phyloP scores from a whole-genome alignment of 1,140 invertebrate genomes.

The Nautilus pompilius region DNA sequence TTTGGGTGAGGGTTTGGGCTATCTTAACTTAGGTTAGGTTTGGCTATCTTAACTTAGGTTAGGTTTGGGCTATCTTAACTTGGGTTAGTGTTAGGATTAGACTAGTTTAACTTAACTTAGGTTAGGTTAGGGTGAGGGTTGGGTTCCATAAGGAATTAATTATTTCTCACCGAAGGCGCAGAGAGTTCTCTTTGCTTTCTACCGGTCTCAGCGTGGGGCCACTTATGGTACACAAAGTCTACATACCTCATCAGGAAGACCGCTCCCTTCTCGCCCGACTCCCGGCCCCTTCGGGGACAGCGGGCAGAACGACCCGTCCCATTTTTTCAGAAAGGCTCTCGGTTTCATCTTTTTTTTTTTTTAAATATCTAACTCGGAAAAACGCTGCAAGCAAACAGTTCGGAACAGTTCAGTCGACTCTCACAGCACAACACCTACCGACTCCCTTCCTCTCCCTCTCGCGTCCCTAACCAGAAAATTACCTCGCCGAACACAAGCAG shows the following conservation, averaged over 20 bases:
- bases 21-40: no score
- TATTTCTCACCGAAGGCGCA: not conserved
- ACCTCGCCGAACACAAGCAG: no score
- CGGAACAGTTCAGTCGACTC: no score
- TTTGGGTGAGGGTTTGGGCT: no score
- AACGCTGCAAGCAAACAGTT: no score
- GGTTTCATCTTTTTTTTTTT: no score
- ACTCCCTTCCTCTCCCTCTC: no score
- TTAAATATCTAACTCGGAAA: no score
- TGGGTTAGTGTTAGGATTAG: not conserved
- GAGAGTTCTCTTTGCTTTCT: not conserved
- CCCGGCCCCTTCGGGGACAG: slow-evolving; percentile 50
- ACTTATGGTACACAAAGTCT: not conserved
- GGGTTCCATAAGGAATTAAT: not conserved
- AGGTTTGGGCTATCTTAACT: not conserved
- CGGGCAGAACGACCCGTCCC: slow-evolving; percentile 38
- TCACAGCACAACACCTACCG: no score
- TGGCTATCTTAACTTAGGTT: no score
- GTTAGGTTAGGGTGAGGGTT: not conserved
- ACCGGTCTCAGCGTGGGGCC: not conserved
- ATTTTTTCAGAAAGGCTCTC: slow-evolving; percentile 49
- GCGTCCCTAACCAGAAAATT: no score
- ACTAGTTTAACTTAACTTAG: not conserved
- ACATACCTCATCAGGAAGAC: slow-evolving; percentile 51
- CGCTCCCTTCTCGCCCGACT: slow-evolving; percentile 53